Evolutionary conservation across 2,797 vertebrate species (phyloP).

Genomic region (Sitta carolinensis): DNA sequence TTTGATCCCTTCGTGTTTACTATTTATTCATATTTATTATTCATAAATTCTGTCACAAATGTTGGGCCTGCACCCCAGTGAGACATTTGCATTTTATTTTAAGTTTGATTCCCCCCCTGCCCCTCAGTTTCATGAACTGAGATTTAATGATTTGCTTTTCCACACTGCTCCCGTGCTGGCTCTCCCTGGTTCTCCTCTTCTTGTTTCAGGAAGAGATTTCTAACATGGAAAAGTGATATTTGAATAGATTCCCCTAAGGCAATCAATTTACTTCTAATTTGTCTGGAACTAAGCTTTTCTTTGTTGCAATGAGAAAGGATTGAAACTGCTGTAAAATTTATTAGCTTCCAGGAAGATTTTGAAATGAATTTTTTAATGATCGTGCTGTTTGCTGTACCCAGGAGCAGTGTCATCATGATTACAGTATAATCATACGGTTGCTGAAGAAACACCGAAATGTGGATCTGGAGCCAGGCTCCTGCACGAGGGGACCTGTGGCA

Average conservation of each 20-base stretch:
- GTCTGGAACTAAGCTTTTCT: constrained; percentile 82
- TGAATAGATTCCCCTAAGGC: constrained; percentile 80
- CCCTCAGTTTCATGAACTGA: constrained; percentile 66
- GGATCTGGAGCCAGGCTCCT: constrained; percentile 3
- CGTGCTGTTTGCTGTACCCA: constrained; percentile 82
- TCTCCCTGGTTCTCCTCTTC: constrained; percentile 42
- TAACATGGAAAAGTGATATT: constrained; percentile 79
- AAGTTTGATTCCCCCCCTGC: constrained; percentile 16
- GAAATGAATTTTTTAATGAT: constrained; percentile 88
- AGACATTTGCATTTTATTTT: constrained; percentile 80
- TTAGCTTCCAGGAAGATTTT: constrained; percentile 87
- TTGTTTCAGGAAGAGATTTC: constrained; percentile 74
- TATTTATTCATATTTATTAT: constrained; percentile 80
- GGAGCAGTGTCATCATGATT: constrained; percentile 68
- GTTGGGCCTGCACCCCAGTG: constrained; percentile 68
- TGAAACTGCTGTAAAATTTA: constrained; percentile 90
- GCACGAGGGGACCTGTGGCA: neutral
- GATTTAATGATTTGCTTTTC: constrained; percentile 69
- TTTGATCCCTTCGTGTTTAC: constrained; percentile 76
- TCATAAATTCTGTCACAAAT: constrained; percentile 79
- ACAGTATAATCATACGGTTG: constrained; percentile 61
- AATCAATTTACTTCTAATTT: constrained; percentile 89
- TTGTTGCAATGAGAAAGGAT: constrained; percentile 81
- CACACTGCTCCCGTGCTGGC: constrained; percentile 25
- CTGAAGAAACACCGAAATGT: constrained; percentile 26